Conservation (phyloP, 2,888 invertebrate species). For the Drosophila kambysellisi region DNA sequence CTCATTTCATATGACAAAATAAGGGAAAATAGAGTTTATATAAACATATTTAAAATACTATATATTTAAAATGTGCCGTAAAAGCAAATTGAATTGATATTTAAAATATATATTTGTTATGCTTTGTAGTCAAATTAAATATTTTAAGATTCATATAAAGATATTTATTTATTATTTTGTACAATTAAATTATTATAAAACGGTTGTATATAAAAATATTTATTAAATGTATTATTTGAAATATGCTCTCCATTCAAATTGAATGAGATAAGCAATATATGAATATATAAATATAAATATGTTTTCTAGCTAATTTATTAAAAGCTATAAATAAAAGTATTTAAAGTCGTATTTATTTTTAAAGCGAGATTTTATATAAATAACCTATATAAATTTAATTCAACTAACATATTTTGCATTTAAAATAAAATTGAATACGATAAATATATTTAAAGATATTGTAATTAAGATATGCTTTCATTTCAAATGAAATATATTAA, state of each 20-base stretch:
- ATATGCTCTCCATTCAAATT: background rate
- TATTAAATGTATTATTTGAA: background rate
- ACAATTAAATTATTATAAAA: background rate
- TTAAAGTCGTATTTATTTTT: background rate
- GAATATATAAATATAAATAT: background rate
- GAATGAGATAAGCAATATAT: background rate
- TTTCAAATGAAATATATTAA: background rate
- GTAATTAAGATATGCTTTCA: background rate
- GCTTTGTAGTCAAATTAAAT: background rate
- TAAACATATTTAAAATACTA: slow-evolving; percentile 6
- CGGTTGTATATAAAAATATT: background rate
- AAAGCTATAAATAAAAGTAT: background rate
- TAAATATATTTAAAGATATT: background rate
- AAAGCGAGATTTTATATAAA: background rate
- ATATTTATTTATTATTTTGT: background rate
- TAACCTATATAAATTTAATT: background rate
- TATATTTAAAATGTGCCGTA: background rate
- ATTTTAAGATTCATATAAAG: background rate
- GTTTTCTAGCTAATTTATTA: background rate
- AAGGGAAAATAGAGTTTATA: background rate
- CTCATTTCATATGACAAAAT: background rate
- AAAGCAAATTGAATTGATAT: background rate
- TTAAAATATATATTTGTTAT: background rate
- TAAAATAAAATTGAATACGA: too few relatives aligned
- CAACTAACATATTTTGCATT: background rate